Conservation (phyloP, 2,113 vertebrate genomes). For the Chaetodon auriga region DNA sequence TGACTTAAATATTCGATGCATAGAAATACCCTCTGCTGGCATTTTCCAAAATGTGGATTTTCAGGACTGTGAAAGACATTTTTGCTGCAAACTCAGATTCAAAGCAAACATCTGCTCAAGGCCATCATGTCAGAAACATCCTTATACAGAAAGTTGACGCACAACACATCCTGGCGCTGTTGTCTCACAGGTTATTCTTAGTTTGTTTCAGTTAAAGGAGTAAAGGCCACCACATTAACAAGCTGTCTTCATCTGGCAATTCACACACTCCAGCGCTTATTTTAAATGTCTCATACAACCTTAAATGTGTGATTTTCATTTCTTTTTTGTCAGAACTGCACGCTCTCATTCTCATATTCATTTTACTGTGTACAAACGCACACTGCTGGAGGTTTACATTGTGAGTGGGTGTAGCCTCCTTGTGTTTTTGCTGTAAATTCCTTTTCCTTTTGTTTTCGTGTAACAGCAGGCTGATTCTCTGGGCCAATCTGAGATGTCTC, state of each 20-base stretch:
- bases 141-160: background rate
- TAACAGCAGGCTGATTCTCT: conserved; percentile 7
- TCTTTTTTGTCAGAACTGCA: too few relatives aligned
- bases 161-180: background rate
- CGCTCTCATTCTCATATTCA: background rate
- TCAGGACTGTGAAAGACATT: background rate
- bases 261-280: too few relatives aligned
- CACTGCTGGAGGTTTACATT: background rate
- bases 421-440: conserved; percentile 13
- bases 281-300: too few relatives aligned
- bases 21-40: background rate
- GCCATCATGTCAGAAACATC: background rate
- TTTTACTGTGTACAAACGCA: conserved; percentile 8
- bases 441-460: conserved; percentile 4
- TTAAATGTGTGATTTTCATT: too few relatives aligned
- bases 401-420: background rate
- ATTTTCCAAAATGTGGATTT: background rate
- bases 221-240: background rate
- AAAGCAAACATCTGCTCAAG: conserved; percentile 18
- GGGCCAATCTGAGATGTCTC: background rate
- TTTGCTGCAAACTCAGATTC: background rate
- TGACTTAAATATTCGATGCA: background rate
- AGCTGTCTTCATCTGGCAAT: background rate
- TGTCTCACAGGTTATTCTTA: background rate
- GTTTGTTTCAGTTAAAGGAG: background rate